These are phyloP conservation scores for Meta bourneti DNA, from an alignment of 2,888 invertebrate genomes.

Conservation along the genomic window DNA sequence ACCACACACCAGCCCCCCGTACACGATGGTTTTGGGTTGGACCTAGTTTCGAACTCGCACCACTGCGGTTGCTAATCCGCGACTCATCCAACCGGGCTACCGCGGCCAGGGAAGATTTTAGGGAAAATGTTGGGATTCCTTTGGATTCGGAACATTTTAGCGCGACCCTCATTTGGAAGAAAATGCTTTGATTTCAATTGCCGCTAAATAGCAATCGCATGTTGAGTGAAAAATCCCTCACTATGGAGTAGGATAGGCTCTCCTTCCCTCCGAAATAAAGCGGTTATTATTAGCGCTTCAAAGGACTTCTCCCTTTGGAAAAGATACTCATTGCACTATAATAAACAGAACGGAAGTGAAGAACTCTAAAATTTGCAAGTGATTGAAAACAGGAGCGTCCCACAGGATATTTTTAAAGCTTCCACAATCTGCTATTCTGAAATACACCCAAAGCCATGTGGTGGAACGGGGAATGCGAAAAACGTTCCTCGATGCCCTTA, in stretches of 20 bases:
- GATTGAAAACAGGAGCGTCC: constrained; percentile 13
- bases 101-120: too few relatives aligned
- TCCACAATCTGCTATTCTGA: constrained; percentile 21
- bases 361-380: neutral
- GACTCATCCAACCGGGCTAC: too few relatives aligned
- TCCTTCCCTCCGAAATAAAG: neutral
- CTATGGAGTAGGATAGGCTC: neutral
- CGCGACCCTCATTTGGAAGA: neutral
- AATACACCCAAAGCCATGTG: constrained; percentile 49
- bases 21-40: too few relatives aligned
- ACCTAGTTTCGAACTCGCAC: too few relatives aligned
- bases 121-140: neutral
- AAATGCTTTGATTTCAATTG: too few relatives aligned
- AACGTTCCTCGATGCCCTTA: neutral
- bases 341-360: constrained; percentile 1
- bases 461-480: neutral
- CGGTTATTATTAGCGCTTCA: neutral
- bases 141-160: neutral
- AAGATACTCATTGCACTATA: neutral
- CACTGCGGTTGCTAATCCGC: too few relatives aligned
- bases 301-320: neutral
- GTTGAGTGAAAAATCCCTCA: neutral
- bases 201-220: too few relatives aligned
- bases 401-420: constrained; percentile 15
- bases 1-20: too few relatives aligned